phyloP scores from a whole-genome alignment of 2,888 invertebrate genomes.

The Drosophila hamatofila region DNA sequence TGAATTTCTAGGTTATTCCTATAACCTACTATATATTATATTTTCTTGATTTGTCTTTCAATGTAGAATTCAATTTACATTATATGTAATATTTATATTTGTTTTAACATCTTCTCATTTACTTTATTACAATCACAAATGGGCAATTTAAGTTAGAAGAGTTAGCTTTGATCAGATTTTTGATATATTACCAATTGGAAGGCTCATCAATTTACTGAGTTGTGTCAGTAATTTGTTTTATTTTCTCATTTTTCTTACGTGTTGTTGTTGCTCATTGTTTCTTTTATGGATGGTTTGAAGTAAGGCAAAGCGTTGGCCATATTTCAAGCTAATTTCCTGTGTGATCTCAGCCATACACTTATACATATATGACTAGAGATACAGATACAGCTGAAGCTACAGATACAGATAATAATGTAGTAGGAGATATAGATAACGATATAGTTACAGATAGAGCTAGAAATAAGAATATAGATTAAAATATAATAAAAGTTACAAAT shows the following conservation, averaged over 20 bases:
- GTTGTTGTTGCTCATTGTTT: not conserved
- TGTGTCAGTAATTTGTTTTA: not conserved
- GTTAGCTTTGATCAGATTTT: not conserved
- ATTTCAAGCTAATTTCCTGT: constrained; percentile 70
- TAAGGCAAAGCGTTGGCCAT: constrained; percentile 46
- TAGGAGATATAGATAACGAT: not conserved
- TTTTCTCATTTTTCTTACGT: not conserved
- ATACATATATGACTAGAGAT: not conserved
- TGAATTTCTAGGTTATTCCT: too few species aligned
- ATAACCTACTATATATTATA: not conserved
- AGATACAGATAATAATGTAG: not conserved
- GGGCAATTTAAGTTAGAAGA: not conserved
- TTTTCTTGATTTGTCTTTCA: not conserved
- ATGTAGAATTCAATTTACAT: too few species aligned
- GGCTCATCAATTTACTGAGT: not conserved
- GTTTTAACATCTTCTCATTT: not conserved
- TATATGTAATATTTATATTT: not conserved
- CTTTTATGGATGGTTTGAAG: constrained; percentile 24
- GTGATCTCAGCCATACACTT: constrained; percentile 63
- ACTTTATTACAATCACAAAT: not conserved
- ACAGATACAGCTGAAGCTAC: not conserved
- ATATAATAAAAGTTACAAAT: not conserved
- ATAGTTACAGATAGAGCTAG: not conserved
- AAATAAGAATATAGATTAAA: not conserved
- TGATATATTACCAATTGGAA: not conserved